Evolutionary conservation across 2,888 invertebrate species (phyloP).

Genomic region (Drosophila kuntzei): DNA sequence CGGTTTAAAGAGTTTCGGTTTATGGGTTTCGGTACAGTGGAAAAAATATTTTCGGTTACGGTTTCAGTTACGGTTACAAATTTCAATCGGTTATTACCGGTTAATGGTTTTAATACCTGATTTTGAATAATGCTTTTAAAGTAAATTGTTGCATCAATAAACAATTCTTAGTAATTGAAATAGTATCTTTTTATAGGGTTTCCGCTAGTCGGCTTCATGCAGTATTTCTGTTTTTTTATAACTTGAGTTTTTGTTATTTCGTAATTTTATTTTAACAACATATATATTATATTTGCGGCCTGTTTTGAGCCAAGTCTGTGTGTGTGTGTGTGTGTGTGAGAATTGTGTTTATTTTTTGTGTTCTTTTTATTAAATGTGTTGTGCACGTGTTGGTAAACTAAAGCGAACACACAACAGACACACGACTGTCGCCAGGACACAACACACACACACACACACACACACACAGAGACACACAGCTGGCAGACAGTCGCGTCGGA

Average conservation of each 20-base stretch:
- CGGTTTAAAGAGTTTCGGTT: too few species aligned
- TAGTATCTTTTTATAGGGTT: slow-evolving; percentile 35
- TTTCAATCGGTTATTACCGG: too few species aligned
- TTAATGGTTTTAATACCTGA: too few species aligned
- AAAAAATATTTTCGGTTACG: too few species aligned
- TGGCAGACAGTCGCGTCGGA: slow-evolving; percentile 66
- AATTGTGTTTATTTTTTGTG: slow-evolving; percentile 38
- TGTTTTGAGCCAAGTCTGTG: slow-evolving; percentile 52
- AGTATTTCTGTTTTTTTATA: slow-evolving; percentile 17
- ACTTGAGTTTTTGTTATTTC: slow-evolving; percentile 42
- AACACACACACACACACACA: slow-evolving; percentile 20
- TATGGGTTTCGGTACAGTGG: too few species aligned
- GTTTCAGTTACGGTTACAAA: too few species aligned
- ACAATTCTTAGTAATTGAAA: neutral
- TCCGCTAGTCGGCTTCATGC: neutral
- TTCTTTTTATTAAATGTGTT: slow-evolving; percentile 70
- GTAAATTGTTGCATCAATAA: too few species aligned
- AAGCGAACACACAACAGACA: slow-evolving; percentile 44
- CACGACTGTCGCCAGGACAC: slow-evolving; percentile 33
- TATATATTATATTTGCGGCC: slow-evolving; percentile 64
- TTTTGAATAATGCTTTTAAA: too few species aligned
- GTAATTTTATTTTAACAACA: slow-evolving; percentile 72
- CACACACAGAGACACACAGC: slow-evolving; percentile 32
- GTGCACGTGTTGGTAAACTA: slow-evolving; percentile 76
- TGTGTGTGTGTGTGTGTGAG: slow-evolving; percentile 15